Base-by-base conservation (phyloP, 35 echinoderm and acorn worm species). In the Patiria miniata region DNA sequence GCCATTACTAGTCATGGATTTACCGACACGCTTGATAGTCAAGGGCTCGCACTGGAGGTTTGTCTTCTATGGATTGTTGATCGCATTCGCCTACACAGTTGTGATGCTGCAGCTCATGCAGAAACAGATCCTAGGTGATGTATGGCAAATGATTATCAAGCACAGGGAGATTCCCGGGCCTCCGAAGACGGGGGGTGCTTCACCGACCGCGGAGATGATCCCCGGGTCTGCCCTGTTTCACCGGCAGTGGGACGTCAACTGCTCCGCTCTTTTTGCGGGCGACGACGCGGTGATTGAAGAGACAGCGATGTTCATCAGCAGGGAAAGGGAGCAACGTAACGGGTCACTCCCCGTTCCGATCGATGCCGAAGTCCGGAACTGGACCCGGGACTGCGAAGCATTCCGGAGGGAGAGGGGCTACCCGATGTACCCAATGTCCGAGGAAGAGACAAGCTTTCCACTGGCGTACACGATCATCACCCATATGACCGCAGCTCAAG, bases 391-490 rank as follows among this genome's bases (percentile, higher is more conserved):
- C 54, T 92, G 90, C 21, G 37, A 37, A 2, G 18, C 50, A 30
- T 92, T 86, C 38, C 53, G 76, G 22, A 33, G 17, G 33, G 42
- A 39, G 0, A 18, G 84, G 26, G 37, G 57, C 17, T 92, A 92
- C 65, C 77, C 83, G 16, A 56, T 61, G 1, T 19, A 18, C n/a
- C 80, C 91, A 2, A 7, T 28, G 23, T 93, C 91, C 6, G 57
- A 78, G 38, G 91, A 89, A 2, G 91, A 93, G 65, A 36, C 52
- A 14, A 47, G 77, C 18, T 93, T 84, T 52, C 91, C 91, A 0
- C 2, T 93, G 15, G 91, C 91, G 5, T 93, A 93, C 39, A 93
- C 82, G 40, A 89, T 93, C 40, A 22, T 83, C 18, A 88, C 76
- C 18, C 91, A 93, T 38, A 83, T 16, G 17, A 39, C 36, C 38